Percentiles rank a stretch among this genome's conserved stretches.
These are phyloP conservation scores for Ceratina australensis DNA, from an alignment of 1,140 invertebrate genomes.

Conservation along the genomic window DNA sequence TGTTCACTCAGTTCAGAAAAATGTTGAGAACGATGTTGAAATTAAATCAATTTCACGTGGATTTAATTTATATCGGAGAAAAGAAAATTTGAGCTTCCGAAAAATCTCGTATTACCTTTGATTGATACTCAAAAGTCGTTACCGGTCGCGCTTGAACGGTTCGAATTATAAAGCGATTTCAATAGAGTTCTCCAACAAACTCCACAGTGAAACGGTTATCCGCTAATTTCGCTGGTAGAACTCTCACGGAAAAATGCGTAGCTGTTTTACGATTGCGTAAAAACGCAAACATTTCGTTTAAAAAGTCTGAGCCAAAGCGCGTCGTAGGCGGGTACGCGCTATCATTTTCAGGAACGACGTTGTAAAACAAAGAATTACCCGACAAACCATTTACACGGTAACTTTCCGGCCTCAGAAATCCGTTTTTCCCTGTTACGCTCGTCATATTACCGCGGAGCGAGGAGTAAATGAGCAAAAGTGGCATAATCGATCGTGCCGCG, in stretches of 20 bases:
- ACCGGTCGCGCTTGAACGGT: not conserved
- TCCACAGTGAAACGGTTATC: not conserved
- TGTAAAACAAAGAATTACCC: slow-evolving; percentile 16
- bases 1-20: no score
- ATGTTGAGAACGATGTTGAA: no score
- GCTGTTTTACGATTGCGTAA: slow-evolving; percentile 13
- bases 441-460: not conserved
- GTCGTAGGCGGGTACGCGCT: no score
- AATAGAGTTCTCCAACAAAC: not conserved
- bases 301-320: no score
- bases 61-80: no score
- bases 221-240: not conserved
- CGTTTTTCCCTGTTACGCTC: not conserved
- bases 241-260: no score
- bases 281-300: not conserved
- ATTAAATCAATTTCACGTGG: no score
- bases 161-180: not conserved
- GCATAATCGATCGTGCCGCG: slow-evolving; percentile 26
- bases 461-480: not conserved
- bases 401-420: not conserved
- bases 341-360: not conserved
- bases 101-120: not conserved
- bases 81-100: not conserved
- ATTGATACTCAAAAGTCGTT: not conserved
- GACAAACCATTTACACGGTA: not conserved